Evolutionary conservation across 2,888 invertebrate species (phyloP), one percentile per base, ranked within the genome.

Genomic region (Cheilosia urbana): DNA sequence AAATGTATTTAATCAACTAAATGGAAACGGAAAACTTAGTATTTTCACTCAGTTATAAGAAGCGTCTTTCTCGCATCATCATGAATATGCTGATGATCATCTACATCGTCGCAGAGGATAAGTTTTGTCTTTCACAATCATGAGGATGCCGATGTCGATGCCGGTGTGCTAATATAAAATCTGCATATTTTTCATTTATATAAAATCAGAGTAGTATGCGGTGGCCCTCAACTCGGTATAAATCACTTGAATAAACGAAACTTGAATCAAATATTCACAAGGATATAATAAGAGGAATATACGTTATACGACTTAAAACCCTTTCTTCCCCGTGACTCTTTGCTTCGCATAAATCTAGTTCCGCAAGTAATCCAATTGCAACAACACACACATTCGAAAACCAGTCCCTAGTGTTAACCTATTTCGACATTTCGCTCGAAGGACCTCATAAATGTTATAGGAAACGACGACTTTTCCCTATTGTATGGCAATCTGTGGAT

Each of bases 201-300:
- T 58, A 72, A 79, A 79, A 72, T 79, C 30, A 71, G 30, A 21
- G 17, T 51, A 42, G 19, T 57, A n/a, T n/a, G 24, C 66, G 72
- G 53, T 49, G 40, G 21, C 30, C 53, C 66, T 40, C 42, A 11
- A 57, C 37, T 69, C 60, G 57, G 62, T 76, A 76, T 63, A 68
- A 72, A 77, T 82, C 65, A 77, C 71, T 77, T 77, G 72, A 82
- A 71, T 47, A 82, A 77, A 82, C 53, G 53, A 65, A 72, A 53
- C 51, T 57, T 42, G 65, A 75, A 77, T 82, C 82, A 82, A 82
- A 82, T 82, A 77, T 82, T 82, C 82, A 82, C 62, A 69, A 76
- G 76, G 34, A 78, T 69, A 63, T 63, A 49, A 62, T 17, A 40
- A 55, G n/a, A 45, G 60, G 7, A 27, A 6, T 7, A 6, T 27